Percentiles rank a stretch among this genome's conserved stretches.
Evolutionary conservation across 1,140 invertebrate genomes (phyloP).

Genomic region (Marisa cornuarietis): DNA sequence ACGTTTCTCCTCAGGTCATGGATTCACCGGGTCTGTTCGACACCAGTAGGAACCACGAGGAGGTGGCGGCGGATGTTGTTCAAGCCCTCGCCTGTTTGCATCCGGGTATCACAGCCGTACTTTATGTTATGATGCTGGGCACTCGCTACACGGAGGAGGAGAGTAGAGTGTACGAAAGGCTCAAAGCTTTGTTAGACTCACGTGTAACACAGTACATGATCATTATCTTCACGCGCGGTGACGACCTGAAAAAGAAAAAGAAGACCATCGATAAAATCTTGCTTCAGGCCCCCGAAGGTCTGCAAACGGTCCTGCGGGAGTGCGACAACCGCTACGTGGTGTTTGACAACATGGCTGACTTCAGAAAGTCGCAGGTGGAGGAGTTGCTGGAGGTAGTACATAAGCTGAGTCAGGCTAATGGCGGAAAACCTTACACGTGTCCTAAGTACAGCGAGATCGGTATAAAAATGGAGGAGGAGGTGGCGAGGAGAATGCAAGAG

Average conservation of each 20-base stretch:
- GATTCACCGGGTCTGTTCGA: constrained; percentile 16
- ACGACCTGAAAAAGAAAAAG: constrained; percentile 17
- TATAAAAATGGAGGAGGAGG: constrained; percentile 2
- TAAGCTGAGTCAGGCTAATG: neutral
- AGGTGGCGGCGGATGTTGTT: constrained; percentile 16
- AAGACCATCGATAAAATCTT: neutral
- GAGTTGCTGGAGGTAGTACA: constrained; percentile 2
- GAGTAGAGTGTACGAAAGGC: constrained; percentile 15
- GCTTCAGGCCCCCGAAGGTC: neutral
- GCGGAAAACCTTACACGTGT: constrained; percentile 13
- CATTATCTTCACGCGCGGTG: constrained; percentile 25
- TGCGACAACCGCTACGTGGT: constrained; percentile 15
- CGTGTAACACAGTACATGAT: constrained; percentile 17
- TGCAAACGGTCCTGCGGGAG: constrained; percentile 7
- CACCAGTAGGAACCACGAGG: constrained; percentile 9
- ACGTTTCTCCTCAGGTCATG: neutral
- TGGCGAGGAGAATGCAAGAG: constrained; percentile 13
- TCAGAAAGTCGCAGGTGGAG: constrained; percentile 9
- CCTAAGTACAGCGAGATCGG: constrained; percentile 11
- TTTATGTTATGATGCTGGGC: constrained; percentile 20
- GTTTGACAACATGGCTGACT: constrained; percentile 12
- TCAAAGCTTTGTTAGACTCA: constrained; percentile 26
- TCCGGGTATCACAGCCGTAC: constrained; percentile 29
- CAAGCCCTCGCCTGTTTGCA: constrained; percentile 25
- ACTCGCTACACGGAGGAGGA: constrained; percentile 27